Evolutionary conservation across 1,140 invertebrate species (phyloP).

Genomic region (Scaptomyza montana): DNA sequence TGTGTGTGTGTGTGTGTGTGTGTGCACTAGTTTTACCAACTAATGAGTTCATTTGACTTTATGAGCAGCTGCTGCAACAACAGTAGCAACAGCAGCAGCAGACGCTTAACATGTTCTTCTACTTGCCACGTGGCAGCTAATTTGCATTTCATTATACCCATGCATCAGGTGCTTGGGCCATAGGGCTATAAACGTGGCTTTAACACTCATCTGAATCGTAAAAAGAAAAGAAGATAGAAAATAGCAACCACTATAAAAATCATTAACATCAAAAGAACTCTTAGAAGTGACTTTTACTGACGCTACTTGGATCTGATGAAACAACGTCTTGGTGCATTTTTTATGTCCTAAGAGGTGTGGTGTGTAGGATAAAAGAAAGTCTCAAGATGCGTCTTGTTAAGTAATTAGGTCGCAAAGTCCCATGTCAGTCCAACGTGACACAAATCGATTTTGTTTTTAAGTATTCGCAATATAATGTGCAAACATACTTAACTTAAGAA

Average conservation of each 20-base stretch:
- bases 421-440: neutral
- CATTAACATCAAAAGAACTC: constrained; percentile 5
- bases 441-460: neutral
- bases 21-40: constrained; percentile 4
- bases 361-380: neutral
- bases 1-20: too few species aligned
- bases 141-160: constrained; percentile 36
- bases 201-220: constrained; percentile 8
- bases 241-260: neutral
- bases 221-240: neutral
- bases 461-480: too few species aligned
- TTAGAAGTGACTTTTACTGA: constrained; percentile 1
- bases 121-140: constrained; percentile 15
- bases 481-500: too few species aligned
- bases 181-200: constrained; percentile 19
- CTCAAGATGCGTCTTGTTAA: neutral
- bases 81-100: neutral
- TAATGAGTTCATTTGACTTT: constrained; percentile 34
- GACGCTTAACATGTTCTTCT: neutral
- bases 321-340: neutral
- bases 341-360: neutral
- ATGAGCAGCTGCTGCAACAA: constrained; percentile 19
- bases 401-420: neutral
- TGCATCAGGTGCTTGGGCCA: constrained; percentile 14
- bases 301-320: neutral